These are phyloP conservation scores for Tridacna gigas DNA, from an alignment of 2,888 invertebrate species.

Conservation along the genomic window DNA sequence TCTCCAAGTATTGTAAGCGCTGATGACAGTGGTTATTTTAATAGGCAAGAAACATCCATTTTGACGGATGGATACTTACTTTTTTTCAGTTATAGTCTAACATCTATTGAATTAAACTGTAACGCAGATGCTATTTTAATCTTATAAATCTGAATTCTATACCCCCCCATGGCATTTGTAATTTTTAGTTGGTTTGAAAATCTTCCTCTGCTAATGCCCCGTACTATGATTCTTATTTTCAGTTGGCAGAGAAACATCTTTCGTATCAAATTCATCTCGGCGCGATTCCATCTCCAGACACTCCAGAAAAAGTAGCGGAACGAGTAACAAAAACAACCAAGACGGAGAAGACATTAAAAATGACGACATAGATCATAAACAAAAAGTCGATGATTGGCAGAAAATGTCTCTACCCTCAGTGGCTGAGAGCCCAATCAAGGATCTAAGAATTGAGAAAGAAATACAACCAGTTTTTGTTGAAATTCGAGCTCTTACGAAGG, in stretches of 20 bases:
- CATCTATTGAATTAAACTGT: too few relatives aligned
- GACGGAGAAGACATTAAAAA: not conserved
- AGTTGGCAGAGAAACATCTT: slow-evolving; percentile 50
- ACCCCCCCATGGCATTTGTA: too few relatives aligned
- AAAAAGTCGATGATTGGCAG: slow-evolving; percentile 62
- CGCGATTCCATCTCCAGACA: slow-evolving; percentile 30
- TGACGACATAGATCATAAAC: slow-evolving; percentile 16
- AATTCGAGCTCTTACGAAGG: slow-evolving; percentile 74
- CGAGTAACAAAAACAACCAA: slow-evolving; percentile 8
- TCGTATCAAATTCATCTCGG: slow-evolving; percentile 39
- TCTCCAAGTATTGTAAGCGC: too few relatives aligned
- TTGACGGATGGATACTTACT: too few relatives aligned
- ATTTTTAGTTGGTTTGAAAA: too few relatives aligned
- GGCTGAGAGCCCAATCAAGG: slow-evolving; percentile 44
- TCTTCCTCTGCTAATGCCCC: too few relatives aligned
- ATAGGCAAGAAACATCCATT: too few relatives aligned
- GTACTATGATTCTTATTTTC: not conserved
- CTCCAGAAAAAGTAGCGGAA: slow-evolving; percentile 28
- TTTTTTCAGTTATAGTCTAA: too few relatives aligned
- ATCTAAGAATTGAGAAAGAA: slow-evolving; percentile 46
- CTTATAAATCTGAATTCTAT: too few relatives aligned
- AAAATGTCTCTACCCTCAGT: slow-evolving; percentile 49
- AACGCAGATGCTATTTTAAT: too few relatives aligned
- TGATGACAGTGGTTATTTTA: too few relatives aligned
- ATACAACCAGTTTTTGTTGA: slow-evolving; percentile 70